These are phyloP conservation scores for Apis mellifera DNA, from an alignment of 1,140 invertebrate species.

Conservation along the genomic window DNA sequence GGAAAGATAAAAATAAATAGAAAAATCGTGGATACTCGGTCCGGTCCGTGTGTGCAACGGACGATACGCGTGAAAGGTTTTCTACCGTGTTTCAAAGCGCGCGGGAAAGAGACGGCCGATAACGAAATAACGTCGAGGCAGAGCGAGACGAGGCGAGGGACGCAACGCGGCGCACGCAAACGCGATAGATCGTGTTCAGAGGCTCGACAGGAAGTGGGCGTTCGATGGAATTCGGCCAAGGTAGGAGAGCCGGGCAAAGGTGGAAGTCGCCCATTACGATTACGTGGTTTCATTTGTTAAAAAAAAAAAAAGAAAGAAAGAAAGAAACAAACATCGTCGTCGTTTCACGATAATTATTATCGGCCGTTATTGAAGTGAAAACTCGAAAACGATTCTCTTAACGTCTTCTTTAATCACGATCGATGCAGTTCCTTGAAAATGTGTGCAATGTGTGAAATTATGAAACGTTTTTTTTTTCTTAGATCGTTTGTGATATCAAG, in stretches of 20 bases:
- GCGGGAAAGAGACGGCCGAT: constrained; percentile 49
- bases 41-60: constrained; percentile 26
- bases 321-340: not conserved
- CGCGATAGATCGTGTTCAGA: constrained; percentile 75
- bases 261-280: constrained; percentile 76
- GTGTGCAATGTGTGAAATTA: too few relatives aligned
- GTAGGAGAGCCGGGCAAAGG: constrained; percentile 75
- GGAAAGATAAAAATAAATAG: not conserved
- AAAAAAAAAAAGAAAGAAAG: constrained; percentile 56
- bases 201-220: constrained; percentile 80
- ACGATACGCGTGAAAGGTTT: constrained; percentile 41
- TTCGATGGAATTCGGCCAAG: constrained; percentile 80
- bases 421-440: too few relatives aligned
- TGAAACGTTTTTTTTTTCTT: too few relatives aligned
- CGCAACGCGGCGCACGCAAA: constrained; percentile 52
- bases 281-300: constrained; percentile 74
- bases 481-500: too few relatives aligned
- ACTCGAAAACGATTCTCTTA: not conserved
- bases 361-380: constrained; percentile 20
- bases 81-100: constrained; percentile 21
- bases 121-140: constrained; percentile 20
- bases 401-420: too few relatives aligned
- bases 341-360: constrained; percentile 27
- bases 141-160: constrained; percentile 42
- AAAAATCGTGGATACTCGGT: not conserved